phyloP scores from a whole-genome alignment of 2,113 vertebrate species.

The Protomyctophum bolini region DNA sequence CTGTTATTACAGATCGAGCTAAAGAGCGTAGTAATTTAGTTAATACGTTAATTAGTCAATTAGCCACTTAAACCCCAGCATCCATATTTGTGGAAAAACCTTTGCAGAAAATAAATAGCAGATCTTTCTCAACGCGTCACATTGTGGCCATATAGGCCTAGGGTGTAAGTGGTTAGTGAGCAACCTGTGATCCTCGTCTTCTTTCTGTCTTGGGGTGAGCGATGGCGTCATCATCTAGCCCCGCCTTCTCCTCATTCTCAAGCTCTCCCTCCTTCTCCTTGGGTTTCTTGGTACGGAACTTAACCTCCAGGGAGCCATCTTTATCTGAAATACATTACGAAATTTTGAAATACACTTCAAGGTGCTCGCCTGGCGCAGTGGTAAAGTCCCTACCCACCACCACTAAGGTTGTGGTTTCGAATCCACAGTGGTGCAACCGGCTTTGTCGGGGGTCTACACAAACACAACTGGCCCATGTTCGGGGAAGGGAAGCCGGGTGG shows the following conservation, averaged over 20 bases:
- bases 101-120: neutral
- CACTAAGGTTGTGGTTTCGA: no score
- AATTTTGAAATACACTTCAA: neutral
- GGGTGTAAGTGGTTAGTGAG: neutral
- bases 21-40: neutral
- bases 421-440: no score
- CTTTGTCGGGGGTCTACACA: no score
- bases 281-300: slow-evolving; percentile 85
- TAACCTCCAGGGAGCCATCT: slow-evolving; percentile 85
- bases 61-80: neutral
- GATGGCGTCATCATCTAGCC: slow-evolving; percentile 49
- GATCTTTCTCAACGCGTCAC: no score
- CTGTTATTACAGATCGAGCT: neutral
- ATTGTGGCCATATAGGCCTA: neutral
- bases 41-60: no score
- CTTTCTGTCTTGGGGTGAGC: slow-evolving; percentile 64
- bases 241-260: slow-evolving; percentile 62
- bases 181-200: slow-evolving; percentile 74
- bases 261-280: slow-evolving; percentile 71
- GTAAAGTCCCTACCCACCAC: no score
- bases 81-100: neutral
- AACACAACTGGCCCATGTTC: no score
- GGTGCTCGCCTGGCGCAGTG: no score
- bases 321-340: slow-evolving; percentile 65
- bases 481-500: no score